Conservation (phyloP, 2,113 vertebrate genomes). For the Sylvietta virens region DNA sequence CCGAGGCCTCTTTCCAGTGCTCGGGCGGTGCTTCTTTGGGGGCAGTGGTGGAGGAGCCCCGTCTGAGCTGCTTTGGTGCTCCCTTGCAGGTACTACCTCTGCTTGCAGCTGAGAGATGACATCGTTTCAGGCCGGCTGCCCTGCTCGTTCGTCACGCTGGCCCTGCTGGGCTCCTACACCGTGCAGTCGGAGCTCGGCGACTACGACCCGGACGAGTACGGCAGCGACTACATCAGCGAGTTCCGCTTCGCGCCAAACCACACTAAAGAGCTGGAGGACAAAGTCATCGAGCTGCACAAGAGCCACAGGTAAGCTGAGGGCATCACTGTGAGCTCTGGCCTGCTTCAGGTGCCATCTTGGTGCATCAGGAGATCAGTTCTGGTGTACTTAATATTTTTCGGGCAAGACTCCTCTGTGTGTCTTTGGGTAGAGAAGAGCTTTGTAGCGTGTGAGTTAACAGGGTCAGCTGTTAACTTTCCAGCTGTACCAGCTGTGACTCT, state of each 20-base stretch:
- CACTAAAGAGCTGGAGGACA: conserved; percentile 94
- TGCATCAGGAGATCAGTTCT: neutral
- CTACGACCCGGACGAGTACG: conserved; percentile 88
- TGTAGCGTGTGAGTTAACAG: neutral
- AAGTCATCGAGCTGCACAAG: conserved; percentile 94
- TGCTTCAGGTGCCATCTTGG: rapidly evolving
- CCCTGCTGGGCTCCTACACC: conserved; percentile 90
- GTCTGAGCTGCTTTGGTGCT: neutral
- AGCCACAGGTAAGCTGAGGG: conserved; percentile 84
- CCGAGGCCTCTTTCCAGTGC: rapidly evolving
- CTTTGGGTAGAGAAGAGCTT: neutral
- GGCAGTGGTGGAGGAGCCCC: neutral
- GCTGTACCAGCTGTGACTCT: neutral
- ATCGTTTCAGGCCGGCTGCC: conserved; percentile 92
- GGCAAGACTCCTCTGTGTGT: neutral
- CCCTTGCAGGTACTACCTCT: conserved; percentile 89
- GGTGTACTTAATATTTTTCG: rapidly evolving
- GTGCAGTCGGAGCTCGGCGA: conserved; percentile 94
- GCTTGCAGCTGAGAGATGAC: conserved; percentile 91
- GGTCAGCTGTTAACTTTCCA: too few relatives aligned
- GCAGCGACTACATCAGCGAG: conserved; percentile 86
- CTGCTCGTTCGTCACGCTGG: conserved; percentile 92
- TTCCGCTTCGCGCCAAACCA: conserved; percentile 93
- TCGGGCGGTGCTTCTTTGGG: rapidly evolving
- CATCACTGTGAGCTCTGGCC: neutral